These are phyloP conservation scores for Frankliniella intonsa DNA, from an alignment of 2,888 invertebrate genomes.

Conservation along the genomic window DNA sequence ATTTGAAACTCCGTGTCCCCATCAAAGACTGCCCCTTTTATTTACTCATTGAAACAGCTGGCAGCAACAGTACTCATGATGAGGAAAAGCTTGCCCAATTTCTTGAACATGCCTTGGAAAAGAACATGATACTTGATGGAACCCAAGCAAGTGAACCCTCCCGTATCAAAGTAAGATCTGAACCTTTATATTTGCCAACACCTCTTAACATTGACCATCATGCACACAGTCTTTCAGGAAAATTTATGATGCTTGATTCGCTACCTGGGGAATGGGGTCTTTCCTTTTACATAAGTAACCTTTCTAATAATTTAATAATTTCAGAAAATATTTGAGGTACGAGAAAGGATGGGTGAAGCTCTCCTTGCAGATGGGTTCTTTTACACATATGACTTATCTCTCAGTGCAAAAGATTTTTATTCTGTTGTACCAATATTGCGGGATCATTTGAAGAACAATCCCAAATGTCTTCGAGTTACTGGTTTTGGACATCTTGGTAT, in stretches of 20 bases:
- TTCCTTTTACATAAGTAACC: neutral
- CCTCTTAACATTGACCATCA: too few relatives aligned
- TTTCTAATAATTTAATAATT: constrained; percentile 35
- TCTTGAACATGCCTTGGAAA: constrained; percentile 65
- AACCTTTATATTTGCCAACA: too few relatives aligned
- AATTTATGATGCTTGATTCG: too few relatives aligned
- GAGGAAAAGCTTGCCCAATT: constrained; percentile 79
- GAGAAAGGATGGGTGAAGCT: constrained; percentile 79
- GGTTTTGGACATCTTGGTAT: constrained; percentile 15
- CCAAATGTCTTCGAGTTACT: neutral
- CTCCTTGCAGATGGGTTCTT: constrained; percentile 77
- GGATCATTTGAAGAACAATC: constrained; percentile 54
- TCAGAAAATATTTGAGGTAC: constrained; percentile 74
- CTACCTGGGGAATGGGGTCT: too few relatives aligned
- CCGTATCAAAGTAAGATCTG: neutral
- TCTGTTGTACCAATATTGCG: constrained; percentile 69
- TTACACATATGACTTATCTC: constrained; percentile 92
- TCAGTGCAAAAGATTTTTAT: constrained; percentile 81
- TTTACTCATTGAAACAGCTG: constrained; percentile 81
- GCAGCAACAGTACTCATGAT: constrained; percentile 79
- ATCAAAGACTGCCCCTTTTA: constrained; percentile 69
- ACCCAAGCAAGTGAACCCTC: constrained; percentile 60
- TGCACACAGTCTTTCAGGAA: too few relatives aligned
- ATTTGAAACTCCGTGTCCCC: constrained; percentile 42
- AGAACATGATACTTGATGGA: constrained; percentile 72